These are phyloP conservation scores for Proterorhinus semilunaris DNA, from an alignment of 2,113 vertebrate species.

Conservation along the genomic window DNA sequence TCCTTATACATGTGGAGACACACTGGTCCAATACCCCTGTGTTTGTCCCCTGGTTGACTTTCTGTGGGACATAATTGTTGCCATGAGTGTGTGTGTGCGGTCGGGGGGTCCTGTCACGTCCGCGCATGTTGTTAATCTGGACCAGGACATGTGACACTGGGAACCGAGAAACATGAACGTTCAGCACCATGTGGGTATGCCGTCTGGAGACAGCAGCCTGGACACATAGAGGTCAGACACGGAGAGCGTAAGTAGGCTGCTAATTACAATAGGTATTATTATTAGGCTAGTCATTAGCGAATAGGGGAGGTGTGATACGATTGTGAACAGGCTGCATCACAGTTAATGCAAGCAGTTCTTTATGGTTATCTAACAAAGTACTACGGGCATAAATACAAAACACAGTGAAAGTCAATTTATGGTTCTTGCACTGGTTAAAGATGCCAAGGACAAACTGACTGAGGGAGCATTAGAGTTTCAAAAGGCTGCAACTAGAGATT, in stretches of 20 bases:
- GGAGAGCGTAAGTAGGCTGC: constrained; percentile 49
- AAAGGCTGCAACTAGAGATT: too few species aligned
- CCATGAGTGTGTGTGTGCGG: constrained; percentile 19
- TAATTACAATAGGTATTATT: constrained; percentile 23
- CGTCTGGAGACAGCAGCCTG: constrained; percentile 42
- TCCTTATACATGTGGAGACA: neutral
- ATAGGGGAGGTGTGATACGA: neutral
- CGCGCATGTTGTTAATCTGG: constrained; percentile 64
- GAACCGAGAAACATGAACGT: constrained; percentile 62
- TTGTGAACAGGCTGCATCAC: neutral
- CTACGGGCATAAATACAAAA: neutral
- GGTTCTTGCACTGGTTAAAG: neutral
- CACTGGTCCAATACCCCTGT: neutral
- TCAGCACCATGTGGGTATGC: constrained; percentile 52
- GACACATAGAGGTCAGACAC: constrained; percentile 51
- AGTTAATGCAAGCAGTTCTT: neutral
- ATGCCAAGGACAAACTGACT: neutral
- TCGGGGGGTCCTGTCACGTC: constrained; percentile 53
- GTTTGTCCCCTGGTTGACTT: constrained; percentile 13
- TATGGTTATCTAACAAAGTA: neutral
- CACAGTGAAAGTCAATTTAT: neutral
- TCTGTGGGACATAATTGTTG: constrained; percentile 13
- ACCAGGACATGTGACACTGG: constrained; percentile 56
- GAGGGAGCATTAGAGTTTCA: too few species aligned
- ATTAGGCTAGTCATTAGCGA: neutral